phyloP scores from a whole-genome alignment of 2,888 invertebrate species.

The Orthosia incerta region DNA sequence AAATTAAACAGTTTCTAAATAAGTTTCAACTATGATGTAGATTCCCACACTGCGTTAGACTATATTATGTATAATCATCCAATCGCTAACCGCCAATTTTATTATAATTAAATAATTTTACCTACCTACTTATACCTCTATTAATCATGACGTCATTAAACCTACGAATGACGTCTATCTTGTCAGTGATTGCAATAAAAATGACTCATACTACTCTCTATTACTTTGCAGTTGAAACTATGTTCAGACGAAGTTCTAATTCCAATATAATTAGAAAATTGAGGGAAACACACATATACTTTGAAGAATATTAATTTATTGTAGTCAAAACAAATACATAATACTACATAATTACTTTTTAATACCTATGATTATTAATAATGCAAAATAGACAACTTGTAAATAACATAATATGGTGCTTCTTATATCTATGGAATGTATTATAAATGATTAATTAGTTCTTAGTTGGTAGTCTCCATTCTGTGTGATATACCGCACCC shows the following conservation, averaged over 20 bases:
- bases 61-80: too few relatives aligned
- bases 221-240: too few relatives aligned
- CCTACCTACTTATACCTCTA: too few relatives aligned
- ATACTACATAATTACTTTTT: conserved; percentile 76
- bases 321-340: conserved; percentile 78
- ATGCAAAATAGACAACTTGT: conserved; percentile 77
- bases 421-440: conserved; percentile 73
- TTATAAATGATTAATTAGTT: conserved; percentile 92
- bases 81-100: too few relatives aligned
- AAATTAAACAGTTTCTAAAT: not conserved
- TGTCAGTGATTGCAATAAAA: too few relatives aligned
- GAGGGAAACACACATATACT: conserved; percentile 6
- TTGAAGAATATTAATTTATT: conserved; percentile 80
- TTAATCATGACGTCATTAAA: too few relatives aligned
- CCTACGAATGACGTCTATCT: too few relatives aligned
- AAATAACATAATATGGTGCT: conserved; percentile 72
- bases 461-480: conserved; percentile 99
- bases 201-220: too few relatives aligned
- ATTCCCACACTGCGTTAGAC: too few relatives aligned
- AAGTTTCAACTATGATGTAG: not conserved
- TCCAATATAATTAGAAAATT: too few relatives aligned
- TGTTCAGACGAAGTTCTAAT: too few relatives aligned
- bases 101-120: too few relatives aligned
- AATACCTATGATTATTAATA: conserved; percentile 74
- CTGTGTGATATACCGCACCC: conserved; percentile 99